phyloP scores from a whole-genome alignment of 1,140 invertebrate genomes.

The Macrobrachium nipponense region DNA sequence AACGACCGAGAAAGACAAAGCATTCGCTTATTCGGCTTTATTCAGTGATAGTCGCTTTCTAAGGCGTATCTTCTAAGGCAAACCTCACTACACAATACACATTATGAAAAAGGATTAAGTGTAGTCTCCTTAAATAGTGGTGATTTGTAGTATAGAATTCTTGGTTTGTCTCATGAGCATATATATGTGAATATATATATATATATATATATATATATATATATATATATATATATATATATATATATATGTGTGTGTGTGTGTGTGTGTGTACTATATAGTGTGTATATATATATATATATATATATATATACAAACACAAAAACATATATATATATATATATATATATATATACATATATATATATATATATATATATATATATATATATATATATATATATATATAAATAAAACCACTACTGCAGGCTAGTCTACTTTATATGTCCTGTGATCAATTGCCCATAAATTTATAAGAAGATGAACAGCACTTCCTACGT shows the following conservation, averaged over 20 bases:
- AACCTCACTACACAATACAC: too few species aligned
- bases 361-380: neutral
- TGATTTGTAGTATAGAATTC: too few species aligned
- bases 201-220: neutral
- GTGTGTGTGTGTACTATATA: neutral
- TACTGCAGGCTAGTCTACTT: neutral
- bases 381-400: neutral
- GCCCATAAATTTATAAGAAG: too few species aligned
- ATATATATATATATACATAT: neutral
- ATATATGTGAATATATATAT: neutral
- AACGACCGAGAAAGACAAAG: too few species aligned
- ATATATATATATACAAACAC: neutral
- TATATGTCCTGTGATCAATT: too few species aligned
- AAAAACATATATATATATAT: neutral
- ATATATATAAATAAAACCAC: neutral
- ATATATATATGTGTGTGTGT: neutral
- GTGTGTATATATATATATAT: neutral
- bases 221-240: neutral
- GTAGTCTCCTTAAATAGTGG: too few species aligned
- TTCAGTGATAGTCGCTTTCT: too few species aligned
- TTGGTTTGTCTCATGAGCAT: neutral
- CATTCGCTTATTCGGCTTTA: too few species aligned
- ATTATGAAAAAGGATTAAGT: too few species aligned
- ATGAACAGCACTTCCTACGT: too few species aligned
- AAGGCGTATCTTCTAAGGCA: too few species aligned